Evolutionary conservation across 2,888 invertebrate genomes (phyloP).

Genomic region (Hypercompe scribonia): DNA sequence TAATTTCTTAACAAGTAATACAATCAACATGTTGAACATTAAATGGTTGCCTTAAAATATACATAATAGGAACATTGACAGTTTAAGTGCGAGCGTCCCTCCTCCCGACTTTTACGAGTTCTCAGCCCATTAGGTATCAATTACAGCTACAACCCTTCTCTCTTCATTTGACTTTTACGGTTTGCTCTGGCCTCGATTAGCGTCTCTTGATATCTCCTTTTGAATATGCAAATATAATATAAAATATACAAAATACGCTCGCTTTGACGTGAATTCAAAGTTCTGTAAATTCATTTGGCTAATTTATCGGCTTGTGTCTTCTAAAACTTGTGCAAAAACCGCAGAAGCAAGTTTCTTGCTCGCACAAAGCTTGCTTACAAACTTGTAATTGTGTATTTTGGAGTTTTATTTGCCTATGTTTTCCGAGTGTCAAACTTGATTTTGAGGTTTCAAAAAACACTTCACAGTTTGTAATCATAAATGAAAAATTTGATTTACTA

Average conservation of each 20-base stretch:
- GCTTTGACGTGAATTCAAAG: not conserved
- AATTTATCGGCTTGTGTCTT: not conserved
- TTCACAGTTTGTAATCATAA: not conserved
- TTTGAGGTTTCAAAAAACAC: not conserved
- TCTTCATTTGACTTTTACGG: slow-evolving; percentile 20
- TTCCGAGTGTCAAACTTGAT: not conserved
- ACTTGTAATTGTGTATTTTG: not conserved
- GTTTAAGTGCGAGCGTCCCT: slow-evolving; percentile 10
- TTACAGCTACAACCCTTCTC: slow-evolving; percentile 18
- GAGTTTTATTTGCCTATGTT: not conserved
- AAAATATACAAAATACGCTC: not conserved
- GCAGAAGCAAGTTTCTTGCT: not conserved
- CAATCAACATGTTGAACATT: not conserved
- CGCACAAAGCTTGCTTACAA: not conserved
- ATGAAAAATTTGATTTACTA: not conserved
- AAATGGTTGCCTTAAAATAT: slow-evolving; percentile 10
- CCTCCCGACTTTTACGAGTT: slow-evolving; percentile 18
- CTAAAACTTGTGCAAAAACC: not conserved
- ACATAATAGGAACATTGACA: slow-evolving; percentile 13
- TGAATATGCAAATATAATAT: not conserved
- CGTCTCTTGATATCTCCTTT: slow-evolving; percentile 8
- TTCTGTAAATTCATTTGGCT: not conserved
- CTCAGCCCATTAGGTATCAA: slow-evolving; percentile 23
- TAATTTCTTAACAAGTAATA: not conserved
- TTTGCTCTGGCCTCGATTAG: slow-evolving; percentile 10